Conservation (phyloP, 2,888 invertebrate genomes). For the Coenonympha glycerion region DNA sequence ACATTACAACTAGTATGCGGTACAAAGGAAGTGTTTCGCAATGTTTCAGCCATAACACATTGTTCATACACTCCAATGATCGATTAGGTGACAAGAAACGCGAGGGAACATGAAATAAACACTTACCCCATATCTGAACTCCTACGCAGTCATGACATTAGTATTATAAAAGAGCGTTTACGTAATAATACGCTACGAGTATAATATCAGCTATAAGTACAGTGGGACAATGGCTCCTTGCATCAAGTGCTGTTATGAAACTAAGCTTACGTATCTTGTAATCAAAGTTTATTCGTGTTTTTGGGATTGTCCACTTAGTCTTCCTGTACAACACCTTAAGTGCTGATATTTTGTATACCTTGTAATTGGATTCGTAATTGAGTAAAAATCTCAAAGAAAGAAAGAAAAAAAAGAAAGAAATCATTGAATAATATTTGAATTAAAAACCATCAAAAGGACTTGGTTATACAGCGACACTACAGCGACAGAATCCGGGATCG, state of each 20-base stretch:
- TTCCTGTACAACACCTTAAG: no score
- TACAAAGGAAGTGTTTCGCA: not conserved
- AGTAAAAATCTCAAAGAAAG: no score
- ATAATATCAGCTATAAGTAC: no score
- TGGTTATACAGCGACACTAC: no score
- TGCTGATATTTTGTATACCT: no score
- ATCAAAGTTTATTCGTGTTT: no score
- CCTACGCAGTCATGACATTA: not conserved
- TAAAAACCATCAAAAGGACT: no score
- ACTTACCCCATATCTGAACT: slow-evolving; percentile 5
- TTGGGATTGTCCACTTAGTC: no score
- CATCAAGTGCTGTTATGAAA: not conserved
- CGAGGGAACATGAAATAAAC: not conserved
- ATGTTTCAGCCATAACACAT: not conserved
- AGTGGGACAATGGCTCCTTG: slow-evolving; percentile 1
- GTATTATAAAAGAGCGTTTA: slow-evolving; percentile 3
- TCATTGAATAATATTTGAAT: no score
- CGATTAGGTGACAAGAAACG: slow-evolving; percentile 1
- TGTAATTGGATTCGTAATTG: no score
- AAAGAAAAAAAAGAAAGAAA: no score
- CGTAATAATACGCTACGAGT: slow-evolving; percentile 1
- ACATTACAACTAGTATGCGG: not conserved
- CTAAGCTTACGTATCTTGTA: not conserved
- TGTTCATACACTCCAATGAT: not conserved
- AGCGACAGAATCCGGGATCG: no score